A percentile compares a stretch with the other conserved stretches of the same genome.
These are phyloP conservation scores for Hydriomena furcata DNA, from an alignment of 2,888 invertebrate species.

Conservation along the genomic window DNA sequence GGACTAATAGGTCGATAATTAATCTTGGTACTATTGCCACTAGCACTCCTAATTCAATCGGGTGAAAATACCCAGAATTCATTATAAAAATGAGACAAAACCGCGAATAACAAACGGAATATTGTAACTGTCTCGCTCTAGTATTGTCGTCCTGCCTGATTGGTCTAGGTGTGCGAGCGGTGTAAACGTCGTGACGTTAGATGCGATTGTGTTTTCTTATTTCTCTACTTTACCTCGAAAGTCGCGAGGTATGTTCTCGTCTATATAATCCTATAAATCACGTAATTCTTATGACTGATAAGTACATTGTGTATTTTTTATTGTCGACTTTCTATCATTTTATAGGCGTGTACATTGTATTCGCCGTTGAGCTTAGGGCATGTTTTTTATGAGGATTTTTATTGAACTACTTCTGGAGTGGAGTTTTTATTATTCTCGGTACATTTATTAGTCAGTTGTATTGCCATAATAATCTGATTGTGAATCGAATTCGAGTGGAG, in stretches of 20 bases:
- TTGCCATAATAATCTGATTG: slow-evolving; percentile 31
- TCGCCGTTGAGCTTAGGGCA: slow-evolving; percentile 26
- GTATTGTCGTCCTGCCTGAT: neutral
- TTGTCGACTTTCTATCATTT: slow-evolving; percentile 39
- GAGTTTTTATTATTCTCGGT: slow-evolving; percentile 27
- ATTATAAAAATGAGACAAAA: neutral
- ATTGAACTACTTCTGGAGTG: slow-evolving; percentile 23
- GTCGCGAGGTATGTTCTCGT: slow-evolving; percentile 65
- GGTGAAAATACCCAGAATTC: too few relatives aligned
- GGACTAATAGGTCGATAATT: slow-evolving; percentile 44
- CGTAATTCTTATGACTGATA: slow-evolving; percentile 65
- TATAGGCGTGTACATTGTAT: slow-evolving; percentile 30
- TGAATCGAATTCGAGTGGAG: slow-evolving; percentile 22
- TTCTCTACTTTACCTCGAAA: slow-evolving; percentile 44
- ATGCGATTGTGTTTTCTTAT: slow-evolving; percentile 44
- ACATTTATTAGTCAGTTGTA: slow-evolving; percentile 35
- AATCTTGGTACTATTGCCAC: slow-evolving; percentile 43
- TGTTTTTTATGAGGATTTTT: slow-evolving; percentile 30
- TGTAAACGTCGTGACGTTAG: slow-evolving; percentile 31
- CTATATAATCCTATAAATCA: slow-evolving; percentile 47
- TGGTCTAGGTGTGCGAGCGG: slow-evolving; percentile 14
- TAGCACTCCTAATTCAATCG: neutral
- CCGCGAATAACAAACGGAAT: neutral
- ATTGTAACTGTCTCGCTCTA: neutral
- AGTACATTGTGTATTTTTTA: slow-evolving; percentile 59